Percentiles rank a stretch among this genome's conserved stretches.
phyloP scores from a whole-genome alignment of 2,113 vertebrate genomes.

The Meriones unguiculatus region DNA sequence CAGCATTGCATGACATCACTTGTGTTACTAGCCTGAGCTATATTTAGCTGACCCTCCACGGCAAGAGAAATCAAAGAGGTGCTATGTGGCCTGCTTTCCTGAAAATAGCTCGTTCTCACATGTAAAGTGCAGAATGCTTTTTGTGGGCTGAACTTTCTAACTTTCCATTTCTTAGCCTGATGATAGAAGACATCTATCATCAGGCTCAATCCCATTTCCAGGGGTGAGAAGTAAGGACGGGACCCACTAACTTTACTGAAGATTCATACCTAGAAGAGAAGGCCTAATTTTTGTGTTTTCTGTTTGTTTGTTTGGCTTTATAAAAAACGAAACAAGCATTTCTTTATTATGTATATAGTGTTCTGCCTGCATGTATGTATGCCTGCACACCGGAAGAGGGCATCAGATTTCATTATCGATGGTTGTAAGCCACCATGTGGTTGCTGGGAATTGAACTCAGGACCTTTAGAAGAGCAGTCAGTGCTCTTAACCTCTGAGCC shows the following conservation, averaged over 20 bases:
- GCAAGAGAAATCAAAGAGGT: slow-evolving; percentile 5
- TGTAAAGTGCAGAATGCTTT: not conserved
- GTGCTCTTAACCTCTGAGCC: too few relatives aligned
- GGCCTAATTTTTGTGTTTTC: not conserved
- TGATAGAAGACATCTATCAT: not conserved
- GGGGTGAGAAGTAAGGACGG: not conserved
- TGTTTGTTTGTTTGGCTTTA: not conserved
- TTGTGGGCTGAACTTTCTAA: not conserved
- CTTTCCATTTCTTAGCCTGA: not conserved
- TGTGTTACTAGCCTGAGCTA: slow-evolving; percentile 25
- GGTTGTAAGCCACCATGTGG: too few relatives aligned
- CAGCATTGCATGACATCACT: not conserved
- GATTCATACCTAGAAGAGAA: slow-evolving; percentile 38
- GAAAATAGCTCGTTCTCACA: slow-evolving; percentile 24
- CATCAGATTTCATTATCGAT: too few relatives aligned
- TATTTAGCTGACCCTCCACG: slow-evolving; percentile 47
- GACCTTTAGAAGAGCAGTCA: too few relatives aligned
- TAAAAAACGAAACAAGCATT: too few relatives aligned
- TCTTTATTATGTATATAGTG: too few relatives aligned
- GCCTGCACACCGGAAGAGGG: too few relatives aligned
- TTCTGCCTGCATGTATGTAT: too few relatives aligned
- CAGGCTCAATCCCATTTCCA: not conserved
- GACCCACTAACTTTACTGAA: slow-evolving; percentile 16
- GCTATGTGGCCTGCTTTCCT: slow-evolving; percentile 39
- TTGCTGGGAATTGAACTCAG: too few relatives aligned